phyloP scores from a whole-genome alignment of 2,113 vertebrate genomes.

The Erythrocercus mccallii region DNA sequence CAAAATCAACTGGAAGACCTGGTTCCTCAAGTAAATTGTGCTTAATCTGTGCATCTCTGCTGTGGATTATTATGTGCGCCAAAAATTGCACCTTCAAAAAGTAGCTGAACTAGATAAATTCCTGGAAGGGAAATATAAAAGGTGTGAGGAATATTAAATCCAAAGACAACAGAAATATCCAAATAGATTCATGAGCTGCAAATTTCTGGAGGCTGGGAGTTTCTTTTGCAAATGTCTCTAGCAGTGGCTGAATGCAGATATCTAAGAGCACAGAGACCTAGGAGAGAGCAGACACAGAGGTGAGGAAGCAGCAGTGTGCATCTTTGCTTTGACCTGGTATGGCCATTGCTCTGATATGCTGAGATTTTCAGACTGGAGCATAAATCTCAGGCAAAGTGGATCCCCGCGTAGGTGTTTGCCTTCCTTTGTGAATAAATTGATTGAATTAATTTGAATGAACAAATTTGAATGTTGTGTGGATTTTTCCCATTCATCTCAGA shows the following conservation, averaged over 20 bases:
- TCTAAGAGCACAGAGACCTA: neutral
- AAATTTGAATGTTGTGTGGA: neutral
- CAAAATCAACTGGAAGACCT: neutral
- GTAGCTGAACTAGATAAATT: neutral
- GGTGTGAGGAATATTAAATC: neutral
- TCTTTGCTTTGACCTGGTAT: neutral
- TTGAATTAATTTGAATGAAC: neutral
- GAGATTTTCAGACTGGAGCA: neutral
- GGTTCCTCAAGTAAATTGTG: neutral
- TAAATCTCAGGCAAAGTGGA: fast-evolving
- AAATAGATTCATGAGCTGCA: neutral
- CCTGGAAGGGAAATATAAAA: neutral
- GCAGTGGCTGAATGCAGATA: neutral
- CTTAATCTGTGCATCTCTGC: neutral
- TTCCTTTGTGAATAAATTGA: neutral
- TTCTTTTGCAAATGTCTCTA: neutral
- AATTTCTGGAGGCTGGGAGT: neutral
- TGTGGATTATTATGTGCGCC: neutral
- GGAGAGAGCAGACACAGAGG: neutral
- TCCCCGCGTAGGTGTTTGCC: neutral
- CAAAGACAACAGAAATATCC: neutral
- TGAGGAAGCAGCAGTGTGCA: neutral
- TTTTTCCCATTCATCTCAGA: neutral
- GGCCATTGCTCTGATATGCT: neutral
- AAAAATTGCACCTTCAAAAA: neutral